phyloP scores from a whole-genome alignment of 2,113 vertebrate genomes.

The Ailuropoda melanoleuca region DNA sequence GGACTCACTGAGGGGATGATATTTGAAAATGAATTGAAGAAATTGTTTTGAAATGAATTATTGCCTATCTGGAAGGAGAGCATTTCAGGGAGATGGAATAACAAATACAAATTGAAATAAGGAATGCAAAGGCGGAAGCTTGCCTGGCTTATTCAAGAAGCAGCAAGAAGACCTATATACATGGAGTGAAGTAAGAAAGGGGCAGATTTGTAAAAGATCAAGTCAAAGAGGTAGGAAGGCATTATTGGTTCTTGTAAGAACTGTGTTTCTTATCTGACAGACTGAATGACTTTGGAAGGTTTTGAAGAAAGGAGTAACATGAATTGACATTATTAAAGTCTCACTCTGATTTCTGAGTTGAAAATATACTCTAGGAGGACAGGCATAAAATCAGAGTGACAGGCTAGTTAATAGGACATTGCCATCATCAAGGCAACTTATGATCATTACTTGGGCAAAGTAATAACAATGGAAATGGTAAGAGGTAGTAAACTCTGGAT shows the following conservation, averaged over 20 bases:
- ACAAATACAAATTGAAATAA: background rate
- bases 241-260: background rate
- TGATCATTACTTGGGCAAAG: background rate
- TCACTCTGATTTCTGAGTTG: background rate
- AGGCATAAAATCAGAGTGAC: background rate
- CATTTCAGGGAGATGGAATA: background rate
- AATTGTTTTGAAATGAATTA: background rate
- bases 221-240: background rate
- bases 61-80: background rate
- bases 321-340: background rate
- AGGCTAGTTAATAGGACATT: background rate
- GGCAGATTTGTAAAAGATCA: background rate
- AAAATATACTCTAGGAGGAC: background rate
- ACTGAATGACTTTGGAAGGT: background rate
- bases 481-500: background rate
- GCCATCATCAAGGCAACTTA: background rate
- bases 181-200: background rate
- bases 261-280: background rate
- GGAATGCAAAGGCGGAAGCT: background rate
- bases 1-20: background rate
- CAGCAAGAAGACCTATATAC: background rate
- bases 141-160: background rate
- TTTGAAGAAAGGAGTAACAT: background rate
- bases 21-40: background rate
- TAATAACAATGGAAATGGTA: background rate